A percentile compares a stretch with the other conserved stretches of the same genome.
Evolutionary conservation across 2,113 vertebrate species (phyloP).

Genomic region (Amia ocellicauda): DNA sequence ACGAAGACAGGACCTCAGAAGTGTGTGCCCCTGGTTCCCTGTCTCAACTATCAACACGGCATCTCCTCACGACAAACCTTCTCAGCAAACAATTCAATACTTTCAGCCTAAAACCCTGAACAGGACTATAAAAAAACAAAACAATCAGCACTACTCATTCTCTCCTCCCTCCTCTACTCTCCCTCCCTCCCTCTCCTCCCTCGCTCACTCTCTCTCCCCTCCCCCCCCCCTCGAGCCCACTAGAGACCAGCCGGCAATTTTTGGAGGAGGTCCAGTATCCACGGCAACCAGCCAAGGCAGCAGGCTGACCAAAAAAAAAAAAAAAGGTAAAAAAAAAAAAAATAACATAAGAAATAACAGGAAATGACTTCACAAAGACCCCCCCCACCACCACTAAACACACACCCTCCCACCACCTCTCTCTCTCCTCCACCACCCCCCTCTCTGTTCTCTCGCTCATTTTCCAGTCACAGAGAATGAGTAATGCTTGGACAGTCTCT

Average conservation of each 20-base stretch:
- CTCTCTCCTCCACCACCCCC: too few species aligned
- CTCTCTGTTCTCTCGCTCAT: slow-evolving; percentile 59
- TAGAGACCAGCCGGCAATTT: slow-evolving; percentile 41
- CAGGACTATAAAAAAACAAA: too few species aligned
- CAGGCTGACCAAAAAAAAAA: slow-evolving; percentile 33
- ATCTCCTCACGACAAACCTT: too few species aligned
- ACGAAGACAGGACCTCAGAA: too few species aligned
- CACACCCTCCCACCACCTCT: too few species aligned
- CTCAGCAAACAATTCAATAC: too few species aligned
- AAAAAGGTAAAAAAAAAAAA: slow-evolving; percentile 27
- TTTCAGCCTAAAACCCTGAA: too few species aligned
- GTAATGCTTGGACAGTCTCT: slow-evolving; percentile 57
- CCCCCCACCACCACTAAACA: too few species aligned
- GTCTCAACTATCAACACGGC: too few species aligned
- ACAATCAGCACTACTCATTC: too few species aligned
- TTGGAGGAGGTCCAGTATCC: slow-evolving; percentile 44
- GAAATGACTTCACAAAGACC: slow-evolving; percentile 71
- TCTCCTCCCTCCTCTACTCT: slow-evolving; percentile 1
- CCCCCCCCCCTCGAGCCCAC: slow-evolving; percentile 12
- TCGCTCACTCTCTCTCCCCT: slow-evolving; percentile 10
- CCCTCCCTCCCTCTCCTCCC: slow-evolving; percentile 5
- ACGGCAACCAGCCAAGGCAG: slow-evolving; percentile 61
- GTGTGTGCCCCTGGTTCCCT: too few species aligned
- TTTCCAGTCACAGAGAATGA: slow-evolving; percentile 67
- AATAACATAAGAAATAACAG: slow-evolving; percentile 43